A percentile compares a stretch with the other conserved stretches of the same genome.
Evolutionary conservation across 2,888 invertebrate species (phyloP).

Genomic region (Ceriagrion tenellum): DNA sequence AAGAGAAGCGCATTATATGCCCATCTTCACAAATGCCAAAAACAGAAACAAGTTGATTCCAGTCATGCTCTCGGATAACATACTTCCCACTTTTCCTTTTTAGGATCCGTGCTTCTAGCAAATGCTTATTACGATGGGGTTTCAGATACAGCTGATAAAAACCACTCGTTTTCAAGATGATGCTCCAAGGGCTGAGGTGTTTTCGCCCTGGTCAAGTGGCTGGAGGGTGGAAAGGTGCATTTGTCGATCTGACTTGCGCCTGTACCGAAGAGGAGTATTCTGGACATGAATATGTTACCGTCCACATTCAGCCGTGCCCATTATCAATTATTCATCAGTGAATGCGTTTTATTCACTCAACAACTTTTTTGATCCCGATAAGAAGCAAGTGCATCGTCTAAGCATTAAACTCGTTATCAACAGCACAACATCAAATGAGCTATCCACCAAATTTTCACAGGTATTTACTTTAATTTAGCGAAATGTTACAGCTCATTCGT

Average conservation of each 20-base stretch:
- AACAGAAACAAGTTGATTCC: constrained; percentile 36
- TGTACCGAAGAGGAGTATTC: too few relatives aligned
- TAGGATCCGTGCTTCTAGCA: neutral
- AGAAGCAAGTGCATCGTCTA: too few relatives aligned
- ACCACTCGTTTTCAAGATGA: neutral
- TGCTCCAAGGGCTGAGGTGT: neutral
- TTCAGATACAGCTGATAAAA: neutral
- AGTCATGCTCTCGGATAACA: neutral
- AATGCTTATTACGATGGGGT: neutral
- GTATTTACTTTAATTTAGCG: too few relatives aligned
- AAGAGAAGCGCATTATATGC: neutral
- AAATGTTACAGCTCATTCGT: too few relatives aligned
- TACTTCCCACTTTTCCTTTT: neutral
- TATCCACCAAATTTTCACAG: too few relatives aligned
- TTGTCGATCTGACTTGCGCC: neutral
- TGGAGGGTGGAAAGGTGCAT: neutral
- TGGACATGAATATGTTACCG: too few relatives aligned
- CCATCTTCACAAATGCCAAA: constrained; percentile 55
- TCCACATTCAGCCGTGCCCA: too few relatives aligned
- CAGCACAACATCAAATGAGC: too few relatives aligned
- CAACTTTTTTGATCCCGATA: too few relatives aligned
- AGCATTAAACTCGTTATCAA: too few relatives aligned
- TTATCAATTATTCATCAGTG: too few relatives aligned
- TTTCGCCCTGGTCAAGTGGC: neutral
- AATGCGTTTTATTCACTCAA: too few relatives aligned